These are phyloP conservation scores for Melopsittacus undulatus DNA, from an alignment of 2,797 vertebrate genomes.

Conservation along the genomic window DNA sequence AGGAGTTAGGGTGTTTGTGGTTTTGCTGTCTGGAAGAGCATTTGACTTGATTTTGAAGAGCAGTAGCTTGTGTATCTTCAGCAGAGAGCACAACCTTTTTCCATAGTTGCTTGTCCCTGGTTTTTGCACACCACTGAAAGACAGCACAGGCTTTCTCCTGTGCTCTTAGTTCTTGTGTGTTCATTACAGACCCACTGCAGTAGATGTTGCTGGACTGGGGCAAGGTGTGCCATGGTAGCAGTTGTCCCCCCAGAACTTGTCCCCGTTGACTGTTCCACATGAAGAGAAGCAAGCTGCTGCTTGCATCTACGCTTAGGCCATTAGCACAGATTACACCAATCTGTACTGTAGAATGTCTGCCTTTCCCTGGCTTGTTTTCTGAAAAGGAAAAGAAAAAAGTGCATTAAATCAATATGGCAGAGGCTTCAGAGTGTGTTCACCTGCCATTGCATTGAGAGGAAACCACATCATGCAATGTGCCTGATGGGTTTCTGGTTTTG, in stretches of 20 bases:
- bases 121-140: neutral
- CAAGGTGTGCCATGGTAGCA: neutral
- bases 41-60: neutral
- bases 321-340: slow-evolving; percentile 3
- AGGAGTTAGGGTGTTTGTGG: neutral
- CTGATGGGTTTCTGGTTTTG: neutral
- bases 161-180: neutral
- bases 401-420: neutral
- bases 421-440: neutral
- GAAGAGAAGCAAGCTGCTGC: neutral
- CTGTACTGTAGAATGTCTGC: slow-evolving; percentile 48
- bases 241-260: neutral
- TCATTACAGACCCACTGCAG: accelerated
- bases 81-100: neutral
- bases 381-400: neutral
- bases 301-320: neutral
- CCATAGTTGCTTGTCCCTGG: neutral
- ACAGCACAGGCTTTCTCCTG: neutral
- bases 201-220: neutral
- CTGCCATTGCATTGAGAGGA: neutral
- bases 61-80: accelerated
- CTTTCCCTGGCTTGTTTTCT: slow-evolving; percentile 27
- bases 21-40: neutral
- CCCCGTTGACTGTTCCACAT: neutral
- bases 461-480: neutral